phyloP scores from a whole-genome alignment of 2,888 invertebrate species.

The Spilarctia lutea region DNA sequence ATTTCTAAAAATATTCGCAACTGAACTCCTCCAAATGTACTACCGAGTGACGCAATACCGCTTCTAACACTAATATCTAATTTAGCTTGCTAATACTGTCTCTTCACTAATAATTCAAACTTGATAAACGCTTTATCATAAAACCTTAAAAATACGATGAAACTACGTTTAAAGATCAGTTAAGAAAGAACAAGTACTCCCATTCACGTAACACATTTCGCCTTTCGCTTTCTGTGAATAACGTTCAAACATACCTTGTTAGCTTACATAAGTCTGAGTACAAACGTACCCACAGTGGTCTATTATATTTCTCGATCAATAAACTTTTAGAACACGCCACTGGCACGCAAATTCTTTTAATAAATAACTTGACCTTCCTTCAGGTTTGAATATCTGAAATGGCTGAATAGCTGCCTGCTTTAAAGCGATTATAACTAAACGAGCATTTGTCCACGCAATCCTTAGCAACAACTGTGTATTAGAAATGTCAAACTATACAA shows the following conservation, averaged over 20 bases:
- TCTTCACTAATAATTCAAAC: not conserved
- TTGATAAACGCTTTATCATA: not conserved
- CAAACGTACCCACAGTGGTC: conserved; percentile 20
- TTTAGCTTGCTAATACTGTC: not conserved
- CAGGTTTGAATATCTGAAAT: conserved; percentile 36
- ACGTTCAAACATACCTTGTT: not conserved
- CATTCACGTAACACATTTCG: conserved; percentile 18
- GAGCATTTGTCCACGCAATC: conserved; percentile 23
- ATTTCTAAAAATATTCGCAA: too few relatives aligned
- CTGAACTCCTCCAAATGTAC: too few relatives aligned
- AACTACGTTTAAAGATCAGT: not conserved
- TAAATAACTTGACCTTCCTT: conserved; percentile 47
- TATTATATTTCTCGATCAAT: conserved; percentile 44
- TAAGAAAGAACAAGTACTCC: not conserved
- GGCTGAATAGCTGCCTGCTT: conserved; percentile 25
- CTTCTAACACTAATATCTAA: too few relatives aligned
- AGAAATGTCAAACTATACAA: conserved; percentile 18
- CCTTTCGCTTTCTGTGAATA: conserved; percentile 19
- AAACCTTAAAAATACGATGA: not conserved
- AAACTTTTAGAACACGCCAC: conserved; percentile 42
- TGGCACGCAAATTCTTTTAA: conserved; percentile 41
- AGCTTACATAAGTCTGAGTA: conserved; percentile 29
- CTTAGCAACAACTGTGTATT: conserved; percentile 26
- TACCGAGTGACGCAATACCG: not conserved
- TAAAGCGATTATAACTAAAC: conserved; percentile 6